Evolutionary conservation across 2,888 invertebrate genomes (phyloP).

Genomic region (Oligia fasciuncula): DNA sequence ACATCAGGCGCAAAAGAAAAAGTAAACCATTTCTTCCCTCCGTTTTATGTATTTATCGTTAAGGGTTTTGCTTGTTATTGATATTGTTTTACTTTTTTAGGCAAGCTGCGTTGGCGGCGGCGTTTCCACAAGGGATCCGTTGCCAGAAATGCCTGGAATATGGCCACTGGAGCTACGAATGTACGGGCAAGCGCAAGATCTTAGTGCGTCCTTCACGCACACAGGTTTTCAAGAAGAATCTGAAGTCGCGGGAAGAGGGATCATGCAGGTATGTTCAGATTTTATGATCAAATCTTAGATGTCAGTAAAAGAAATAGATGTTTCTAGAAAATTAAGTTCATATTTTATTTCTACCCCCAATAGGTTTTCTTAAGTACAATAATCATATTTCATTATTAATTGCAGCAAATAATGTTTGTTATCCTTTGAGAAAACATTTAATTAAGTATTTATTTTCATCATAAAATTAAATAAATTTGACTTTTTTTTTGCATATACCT

Average conservation of each 20-base stretch:
- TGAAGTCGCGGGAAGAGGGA: constrained; percentile 83
- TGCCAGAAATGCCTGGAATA: constrained; percentile 98
- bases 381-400: constrained; percentile 1
- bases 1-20: constrained; percentile 86
- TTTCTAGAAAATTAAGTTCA: constrained; percentile 40
- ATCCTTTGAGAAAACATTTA: background rate
- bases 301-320: background rate
- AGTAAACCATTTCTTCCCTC: constrained; percentile 73
- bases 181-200: constrained; percentile 96
- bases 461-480: background rate
- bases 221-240: constrained; percentile 92
- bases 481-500: background rate
- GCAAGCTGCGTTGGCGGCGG: constrained; percentile 90
- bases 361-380: background rate
- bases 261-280: constrained; percentile 78
- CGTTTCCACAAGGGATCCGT: constrained; percentile 93
- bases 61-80: constrained; percentile 37
- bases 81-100: constrained; percentile 72
- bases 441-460: background rate
- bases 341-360: constrained; percentile 19
- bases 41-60: constrained; percentile 26
- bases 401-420: background rate
- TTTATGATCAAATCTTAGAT: background rate
- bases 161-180: constrained; percentile 99
- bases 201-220: constrained; percentile 96